These are phyloP conservation scores for Sander lucioperca DNA, from an alignment of 2,113 vertebrate genomes.

Conservation along the genomic window DNA sequence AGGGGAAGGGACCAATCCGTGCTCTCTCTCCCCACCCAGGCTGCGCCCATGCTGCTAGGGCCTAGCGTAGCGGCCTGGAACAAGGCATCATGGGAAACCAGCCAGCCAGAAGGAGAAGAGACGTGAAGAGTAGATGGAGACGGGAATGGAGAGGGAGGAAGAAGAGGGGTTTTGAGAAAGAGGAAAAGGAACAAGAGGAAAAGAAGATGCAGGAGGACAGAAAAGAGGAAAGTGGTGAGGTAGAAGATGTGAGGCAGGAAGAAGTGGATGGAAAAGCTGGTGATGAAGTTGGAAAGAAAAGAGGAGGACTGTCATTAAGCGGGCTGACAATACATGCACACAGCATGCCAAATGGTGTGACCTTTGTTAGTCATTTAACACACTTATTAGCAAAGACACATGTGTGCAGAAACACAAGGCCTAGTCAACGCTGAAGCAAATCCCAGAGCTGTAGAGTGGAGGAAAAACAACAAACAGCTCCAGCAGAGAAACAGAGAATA, in stretches of 20 bases:
- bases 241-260: conserved; percentile 19
- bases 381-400: conserved; percentile 49
- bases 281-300: conserved; percentile 39
- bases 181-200: conserved; percentile 2
- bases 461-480: conserved; percentile 35
- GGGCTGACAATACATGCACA: conserved; percentile 39
- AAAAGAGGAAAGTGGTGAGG: conserved; percentile 14
- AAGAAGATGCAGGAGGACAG: conserved; percentile 17
- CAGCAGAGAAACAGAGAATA: conserved; percentile 14
- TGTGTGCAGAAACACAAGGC: conserved; percentile 26
- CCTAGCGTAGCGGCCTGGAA: conserved; percentile 90
- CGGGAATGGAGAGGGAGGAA: conserved; percentile 27
- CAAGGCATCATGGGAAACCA: conserved; percentile 88
- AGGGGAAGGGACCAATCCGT: conserved; percentile 93
- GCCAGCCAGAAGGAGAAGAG: conserved; percentile 63
- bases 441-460: conserved; percentile 13
- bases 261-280: conserved; percentile 40
- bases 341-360: conserved; percentile 52
- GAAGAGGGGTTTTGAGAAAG: conserved; percentile 7
- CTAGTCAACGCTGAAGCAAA: conserved; percentile 35
- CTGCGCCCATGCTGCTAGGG: conserved; percentile 95
- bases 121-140: conserved; percentile 28
- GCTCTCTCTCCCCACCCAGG: conserved; percentile 90
- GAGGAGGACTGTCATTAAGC: conserved; percentile 35
- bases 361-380: conserved; percentile 62